phyloP scores from a whole-genome alignment of 2,888 invertebrate genomes.

The Phengaris arion region DNA sequence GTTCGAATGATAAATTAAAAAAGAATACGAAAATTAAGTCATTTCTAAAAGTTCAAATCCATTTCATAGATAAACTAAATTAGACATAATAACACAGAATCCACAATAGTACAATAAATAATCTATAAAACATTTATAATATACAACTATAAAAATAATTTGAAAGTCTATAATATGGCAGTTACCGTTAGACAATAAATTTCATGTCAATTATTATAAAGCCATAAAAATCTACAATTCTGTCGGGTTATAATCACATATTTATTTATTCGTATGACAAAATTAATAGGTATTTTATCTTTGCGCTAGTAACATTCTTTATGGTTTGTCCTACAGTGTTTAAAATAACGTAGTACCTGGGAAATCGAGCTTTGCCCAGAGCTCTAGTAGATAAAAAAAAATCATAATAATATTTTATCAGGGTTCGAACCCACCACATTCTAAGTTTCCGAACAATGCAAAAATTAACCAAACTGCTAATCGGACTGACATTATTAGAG shows the following conservation, averaged over 20 bases:
- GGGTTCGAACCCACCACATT: too few relatives aligned
- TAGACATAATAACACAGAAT: neutral
- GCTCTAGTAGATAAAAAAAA: too few relatives aligned
- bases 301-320: constrained; percentile 1
- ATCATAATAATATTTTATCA: too few relatives aligned
- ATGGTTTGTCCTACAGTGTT: constrained; percentile 8
- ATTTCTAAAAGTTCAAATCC: too few relatives aligned
- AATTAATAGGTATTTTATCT: constrained; percentile 8
- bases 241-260: constrained; percentile 3
- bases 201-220: neutral
- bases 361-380: too few relatives aligned
- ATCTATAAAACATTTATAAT: neutral
- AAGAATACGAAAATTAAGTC: too few relatives aligned
- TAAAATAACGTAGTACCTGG: neutral
- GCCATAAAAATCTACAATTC: constrained; percentile 15
- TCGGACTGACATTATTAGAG: too few relatives aligned
- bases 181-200: neutral
- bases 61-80: neutral
- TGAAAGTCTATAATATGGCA: neutral
- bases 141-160: neutral
- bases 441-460: too few relatives aligned
- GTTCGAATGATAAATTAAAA: too few relatives aligned
- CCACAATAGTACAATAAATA: too few relatives aligned
- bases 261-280: constrained; percentile 15
- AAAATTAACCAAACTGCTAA: too few relatives aligned